Evolutionary conservation across 2,797 vertebrate genomes (phyloP).

Genomic region (Leptatherina wallacei): DNA sequence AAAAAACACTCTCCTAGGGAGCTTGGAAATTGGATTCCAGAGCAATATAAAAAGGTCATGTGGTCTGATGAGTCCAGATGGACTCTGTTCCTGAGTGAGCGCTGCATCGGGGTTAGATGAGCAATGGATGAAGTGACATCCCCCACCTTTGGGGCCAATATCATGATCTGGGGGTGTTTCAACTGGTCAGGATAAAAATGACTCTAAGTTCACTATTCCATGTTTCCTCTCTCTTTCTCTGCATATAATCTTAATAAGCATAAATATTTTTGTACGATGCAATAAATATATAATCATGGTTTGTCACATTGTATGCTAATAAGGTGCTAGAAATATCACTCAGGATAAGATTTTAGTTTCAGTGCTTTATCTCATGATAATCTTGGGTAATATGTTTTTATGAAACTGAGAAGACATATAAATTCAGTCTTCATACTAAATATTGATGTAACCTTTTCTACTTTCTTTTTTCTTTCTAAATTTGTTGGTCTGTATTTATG

Average conservation of each 20-base stretch:
- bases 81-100: too few relatives aligned
- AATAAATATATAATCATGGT: background rate
- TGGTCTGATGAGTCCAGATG: too few relatives aligned
- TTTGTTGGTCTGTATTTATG: constrained; percentile 71
- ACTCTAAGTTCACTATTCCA: background rate
- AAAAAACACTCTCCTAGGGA: too few relatives aligned
- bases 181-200: background rate
- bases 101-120: too few relatives aligned
- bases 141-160: too few relatives aligned
- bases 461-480: constrained; percentile 45
- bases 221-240: background rate
- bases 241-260: background rate
- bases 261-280: background rate
- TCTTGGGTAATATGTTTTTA: background rate
- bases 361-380: background rate
- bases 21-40: too few relatives aligned
- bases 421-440: constrained; percentile 44
- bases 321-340: background rate
- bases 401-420: constrained; percentile 24
- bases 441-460: constrained; percentile 50
- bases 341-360: background rate
- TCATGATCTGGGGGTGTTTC: too few relatives aligned
- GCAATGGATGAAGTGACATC: too few relatives aligned
- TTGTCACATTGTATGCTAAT: background rate
- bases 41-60: too few relatives aligned